Evolutionary conservation across 2,113 vertebrate genomes (phyloP), one percentile per base, ranked within the genome.

Genomic region (Oenanthe oenanthe): DNA sequence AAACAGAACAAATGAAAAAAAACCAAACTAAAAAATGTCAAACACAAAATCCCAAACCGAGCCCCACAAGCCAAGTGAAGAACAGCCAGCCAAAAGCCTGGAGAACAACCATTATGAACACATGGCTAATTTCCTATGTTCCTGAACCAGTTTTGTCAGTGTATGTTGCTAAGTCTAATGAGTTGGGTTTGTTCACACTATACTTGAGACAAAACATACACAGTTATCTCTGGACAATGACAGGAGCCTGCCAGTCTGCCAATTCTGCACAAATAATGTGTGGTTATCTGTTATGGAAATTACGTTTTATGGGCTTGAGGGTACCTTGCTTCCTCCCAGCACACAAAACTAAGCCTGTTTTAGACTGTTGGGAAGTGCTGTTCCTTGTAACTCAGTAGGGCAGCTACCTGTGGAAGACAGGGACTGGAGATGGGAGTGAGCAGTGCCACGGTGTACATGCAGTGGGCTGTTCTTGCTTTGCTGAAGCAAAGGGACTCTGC

Each of bases 401-500:
- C 71, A 78, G 47, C 78, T 85, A 2, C 48, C 19, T 92, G 40
- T 63, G 38, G 18, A 73, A 34, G 45, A 15, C 4, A 13, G 11
- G 65, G 71, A 26, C 26, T 51, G 66, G 56, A 24, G 70, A 15
- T 43, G 72, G 48, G 29, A 48, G 21, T 53, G 83, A 48, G 11
- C 36, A 29, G 2, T 31, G 47, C 25, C 47, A 19, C 3, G 7
- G 14, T 67, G 32, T 26, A 11, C 34, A 6, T 0, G 0, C 25
- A 9, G 1, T 21, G n/a, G 11, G 36, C 53, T 83, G 72, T 31
- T 57, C 79, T 76, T 73, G n/a, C 36, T 73, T 25, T 2, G 2
- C 51, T 58, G 36, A 25, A 50, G 34, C 38, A 60, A 17, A 29
- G 10, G 47, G 12, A 7, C 29, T 62, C 19, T 84, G 38, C 73